Conservation (phyloP, 2,888 invertebrate genomes). For the Stenodera caucasica region DNA sequence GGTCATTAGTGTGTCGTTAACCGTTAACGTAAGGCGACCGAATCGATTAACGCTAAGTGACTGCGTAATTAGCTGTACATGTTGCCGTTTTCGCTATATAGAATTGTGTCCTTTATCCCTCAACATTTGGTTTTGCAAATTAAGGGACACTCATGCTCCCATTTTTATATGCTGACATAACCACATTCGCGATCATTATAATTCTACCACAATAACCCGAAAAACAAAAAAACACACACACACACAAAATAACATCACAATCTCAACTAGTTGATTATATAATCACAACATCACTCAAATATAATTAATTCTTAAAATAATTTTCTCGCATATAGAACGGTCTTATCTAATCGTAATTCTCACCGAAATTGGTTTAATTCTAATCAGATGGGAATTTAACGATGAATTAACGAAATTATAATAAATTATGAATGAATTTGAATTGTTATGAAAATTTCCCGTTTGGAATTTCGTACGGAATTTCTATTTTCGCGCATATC, state of each 20-base stretch:
- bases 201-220: background rate
- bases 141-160: constrained; percentile 45
- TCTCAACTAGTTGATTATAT: too few species aligned
- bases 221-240: background rate
- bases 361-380: too few species aligned
- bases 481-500: constrained; percentile 43
- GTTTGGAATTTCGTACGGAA: constrained; percentile 40
- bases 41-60: constrained; percentile 60
- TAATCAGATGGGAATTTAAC: background rate
- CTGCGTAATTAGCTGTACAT: constrained; percentile 59
- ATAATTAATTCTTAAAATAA: too few species aligned
- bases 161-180: constrained; percentile 30
- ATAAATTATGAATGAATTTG: background rate
- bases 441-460: constrained; percentile 15
- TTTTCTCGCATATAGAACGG: too few species aligned
- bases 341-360: too few species aligned
- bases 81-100: constrained; percentile 42
- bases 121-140: constrained; percentile 43
- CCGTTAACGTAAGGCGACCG: constrained; percentile 58
- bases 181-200: constrained; percentile 14
- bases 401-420: background rate
- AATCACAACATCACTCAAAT: background rate
- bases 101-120: constrained; percentile 14
- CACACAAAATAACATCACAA: background rate
- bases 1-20: constrained; percentile 59